A percentile compares a stretch with the other conserved stretches of the same genome.
These are phyloP conservation scores for Magallana ariakensis DNA, from an alignment of 1,140 invertebrate species.

Conservation along the genomic window DNA sequence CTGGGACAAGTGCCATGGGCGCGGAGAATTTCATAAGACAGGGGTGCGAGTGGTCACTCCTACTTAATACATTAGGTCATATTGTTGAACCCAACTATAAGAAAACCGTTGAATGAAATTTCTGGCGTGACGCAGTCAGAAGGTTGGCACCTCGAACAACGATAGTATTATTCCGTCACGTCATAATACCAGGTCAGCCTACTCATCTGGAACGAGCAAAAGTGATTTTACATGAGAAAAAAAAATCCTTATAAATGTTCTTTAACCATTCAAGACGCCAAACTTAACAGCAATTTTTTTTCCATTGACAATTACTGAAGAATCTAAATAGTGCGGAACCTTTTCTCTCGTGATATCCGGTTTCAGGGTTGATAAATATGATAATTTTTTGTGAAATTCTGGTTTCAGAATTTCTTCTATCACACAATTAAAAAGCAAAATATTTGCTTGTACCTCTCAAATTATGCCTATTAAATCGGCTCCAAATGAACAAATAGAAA, in stretches of 20 bases:
- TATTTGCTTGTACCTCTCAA: no score
- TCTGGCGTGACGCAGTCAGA: neutral
- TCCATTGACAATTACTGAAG: neutral
- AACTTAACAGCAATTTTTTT: neutral
- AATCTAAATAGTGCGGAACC: neutral
- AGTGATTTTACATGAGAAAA: slow-evolving; percentile 14
- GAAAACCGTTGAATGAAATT: neutral
- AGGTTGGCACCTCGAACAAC: slow-evolving; percentile 3
- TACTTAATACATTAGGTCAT: slow-evolving; percentile 8
- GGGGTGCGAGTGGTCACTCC: neutral
- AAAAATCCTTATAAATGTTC: neutral
- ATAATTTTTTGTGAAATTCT: neutral
- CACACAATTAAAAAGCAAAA: no score
- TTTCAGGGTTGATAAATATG: neutral
- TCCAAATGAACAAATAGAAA: no score
- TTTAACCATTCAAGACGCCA: neutral
- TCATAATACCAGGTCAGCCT: neutral
- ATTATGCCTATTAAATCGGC: no score
- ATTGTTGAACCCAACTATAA: slow-evolving; percentile 21
- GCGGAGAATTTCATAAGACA: slow-evolving; percentile 8
- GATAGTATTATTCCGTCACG: neutral
- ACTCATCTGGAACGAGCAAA: slow-evolving; percentile 4
- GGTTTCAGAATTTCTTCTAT: no score
- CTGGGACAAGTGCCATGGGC: neutral
- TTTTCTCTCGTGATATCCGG: neutral